Evolutionary conservation across 2,113 vertebrate species (phyloP).

Genomic region (Oncorhynchus gorbuscha): DNA sequence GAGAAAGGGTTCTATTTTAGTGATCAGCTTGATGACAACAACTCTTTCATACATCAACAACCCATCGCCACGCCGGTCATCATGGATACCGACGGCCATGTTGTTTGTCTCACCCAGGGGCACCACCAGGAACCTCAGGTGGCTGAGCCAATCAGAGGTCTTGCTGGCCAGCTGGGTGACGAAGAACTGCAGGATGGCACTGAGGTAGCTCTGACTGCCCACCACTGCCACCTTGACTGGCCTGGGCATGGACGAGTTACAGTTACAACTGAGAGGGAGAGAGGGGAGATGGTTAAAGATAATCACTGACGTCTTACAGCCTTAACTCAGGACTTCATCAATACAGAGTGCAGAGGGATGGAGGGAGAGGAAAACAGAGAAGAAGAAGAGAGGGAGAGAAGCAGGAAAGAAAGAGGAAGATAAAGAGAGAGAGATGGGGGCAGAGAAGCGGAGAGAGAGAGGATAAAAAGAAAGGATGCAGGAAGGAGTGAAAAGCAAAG

Average conservation of each 20-base stretch:
- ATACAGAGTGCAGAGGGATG: background rate
- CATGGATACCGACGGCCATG: background rate
- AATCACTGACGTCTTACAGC: background rate
- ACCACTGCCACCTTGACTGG: constrained; percentile 86
- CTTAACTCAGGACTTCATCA: too few relatives aligned
- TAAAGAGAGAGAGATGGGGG: background rate
- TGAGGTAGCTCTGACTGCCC: constrained; percentile 84
- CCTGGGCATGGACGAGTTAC: constrained; percentile 85
- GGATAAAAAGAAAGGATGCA: background rate
- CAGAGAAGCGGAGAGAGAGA: background rate
- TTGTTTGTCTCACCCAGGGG: constrained; percentile 78
- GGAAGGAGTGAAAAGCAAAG: background rate
- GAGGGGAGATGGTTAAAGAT: background rate
- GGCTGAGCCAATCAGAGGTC: constrained; percentile 88
- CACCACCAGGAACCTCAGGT: constrained; percentile 87
- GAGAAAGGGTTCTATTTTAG: background rate
- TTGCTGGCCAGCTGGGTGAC: constrained; percentile 88
- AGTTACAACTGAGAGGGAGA: constrained; percentile 80
- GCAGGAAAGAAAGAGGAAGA: background rate
- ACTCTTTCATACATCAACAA: constrained; percentile 53
- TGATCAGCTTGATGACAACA: constrained; percentile 51
- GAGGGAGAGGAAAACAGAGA: background rate
- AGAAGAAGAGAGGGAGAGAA: background rate
- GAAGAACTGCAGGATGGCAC: constrained; percentile 86
- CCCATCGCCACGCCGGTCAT: background rate